A percentile compares a stretch with the other conserved stretches of the same genome.
phyloP scores from a whole-genome alignment of 2,888 invertebrate species.

The Rhyacophila evoluta region DNA sequence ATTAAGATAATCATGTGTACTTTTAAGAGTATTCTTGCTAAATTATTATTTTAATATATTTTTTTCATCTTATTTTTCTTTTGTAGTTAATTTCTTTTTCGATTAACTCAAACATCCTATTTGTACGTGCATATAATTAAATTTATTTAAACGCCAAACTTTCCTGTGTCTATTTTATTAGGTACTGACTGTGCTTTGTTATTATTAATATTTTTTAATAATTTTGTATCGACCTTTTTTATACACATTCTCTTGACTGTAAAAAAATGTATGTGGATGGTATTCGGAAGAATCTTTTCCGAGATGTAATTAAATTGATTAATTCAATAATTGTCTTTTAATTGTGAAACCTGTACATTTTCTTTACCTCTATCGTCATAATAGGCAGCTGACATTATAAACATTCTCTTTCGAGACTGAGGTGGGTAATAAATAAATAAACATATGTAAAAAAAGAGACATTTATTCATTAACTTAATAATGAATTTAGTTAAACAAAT shows the following conservation, averaged over 20 bases:
- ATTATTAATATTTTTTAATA: conserved; percentile 33
- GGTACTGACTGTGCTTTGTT: conserved; percentile 38
- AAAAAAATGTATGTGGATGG: conserved; percentile 28
- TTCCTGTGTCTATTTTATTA: conserved; percentile 37
- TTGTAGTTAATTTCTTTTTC: conserved; percentile 25
- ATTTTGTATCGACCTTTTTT: conserved; percentile 50
- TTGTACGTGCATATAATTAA: conserved; percentile 1
- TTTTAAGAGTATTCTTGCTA: conserved; percentile 31
- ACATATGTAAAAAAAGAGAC: too few species aligned
- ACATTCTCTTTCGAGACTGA: too few species aligned
- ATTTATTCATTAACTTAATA: too few species aligned
- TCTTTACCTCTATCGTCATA: too few species aligned
- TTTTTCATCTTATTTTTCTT: conserved; percentile 5
- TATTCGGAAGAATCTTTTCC: not conserved
- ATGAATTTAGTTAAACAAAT: too few species aligned
- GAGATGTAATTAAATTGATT: conserved; percentile 26
- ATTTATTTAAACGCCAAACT: conserved; percentile 23
- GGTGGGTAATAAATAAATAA: too few species aligned
- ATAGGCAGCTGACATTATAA: too few species aligned
- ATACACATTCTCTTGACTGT: conserved; percentile 47
- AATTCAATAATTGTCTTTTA: not conserved
- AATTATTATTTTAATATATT: conserved; percentile 27
- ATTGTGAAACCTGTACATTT: not conserved
- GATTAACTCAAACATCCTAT: conserved; percentile 23
- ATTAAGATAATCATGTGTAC: conserved; percentile 32